These are phyloP conservation scores for Rhodinocichla rosea DNA, from an alignment of 2,113 vertebrate species.

Conservation along the genomic window DNA sequence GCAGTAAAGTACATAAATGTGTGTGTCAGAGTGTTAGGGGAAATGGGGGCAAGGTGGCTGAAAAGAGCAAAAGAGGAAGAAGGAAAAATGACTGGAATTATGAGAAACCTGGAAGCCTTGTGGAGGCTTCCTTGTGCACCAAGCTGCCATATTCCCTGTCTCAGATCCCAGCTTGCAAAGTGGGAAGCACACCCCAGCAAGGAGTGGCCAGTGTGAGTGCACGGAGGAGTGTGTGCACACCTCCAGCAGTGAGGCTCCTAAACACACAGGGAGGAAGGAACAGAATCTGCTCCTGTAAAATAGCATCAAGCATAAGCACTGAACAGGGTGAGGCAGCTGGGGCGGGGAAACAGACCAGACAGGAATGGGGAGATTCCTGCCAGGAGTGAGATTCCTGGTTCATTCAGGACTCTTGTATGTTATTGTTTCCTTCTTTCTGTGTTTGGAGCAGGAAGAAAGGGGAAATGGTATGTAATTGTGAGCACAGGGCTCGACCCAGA, in stretches of 20 bases:
- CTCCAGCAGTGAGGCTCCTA: background rate
- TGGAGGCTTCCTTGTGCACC: background rate
- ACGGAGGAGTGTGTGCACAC: background rate
- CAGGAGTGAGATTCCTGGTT: slow-evolving; percentile 62
- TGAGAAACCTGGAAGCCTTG: background rate
- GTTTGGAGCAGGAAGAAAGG: background rate
- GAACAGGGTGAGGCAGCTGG: slow-evolving; percentile 23
- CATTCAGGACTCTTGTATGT: background rate
- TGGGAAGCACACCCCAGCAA: background rate
- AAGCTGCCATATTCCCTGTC: background rate
- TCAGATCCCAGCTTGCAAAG: background rate
- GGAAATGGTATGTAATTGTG: background rate
- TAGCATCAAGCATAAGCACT: background rate
- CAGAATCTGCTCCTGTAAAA: slow-evolving; percentile 10
- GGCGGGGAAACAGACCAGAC: slow-evolving; percentile 62
- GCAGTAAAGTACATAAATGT: background rate
- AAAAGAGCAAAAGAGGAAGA: background rate
- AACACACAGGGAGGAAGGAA: background rate
- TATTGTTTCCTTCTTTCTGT: slow-evolving; percentile 43
- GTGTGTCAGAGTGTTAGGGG: background rate
- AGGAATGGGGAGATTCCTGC: slow-evolving; percentile 67
- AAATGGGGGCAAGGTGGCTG: background rate
- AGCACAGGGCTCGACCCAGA: background rate
- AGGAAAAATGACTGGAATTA: background rate
- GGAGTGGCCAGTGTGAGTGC: background rate